A percentile compares a stretch with the other conserved stretches of the same genome.
phyloP scores from a whole-genome alignment of 2,113 vertebrate genomes.

The Chloropsis hardwickii region DNA sequence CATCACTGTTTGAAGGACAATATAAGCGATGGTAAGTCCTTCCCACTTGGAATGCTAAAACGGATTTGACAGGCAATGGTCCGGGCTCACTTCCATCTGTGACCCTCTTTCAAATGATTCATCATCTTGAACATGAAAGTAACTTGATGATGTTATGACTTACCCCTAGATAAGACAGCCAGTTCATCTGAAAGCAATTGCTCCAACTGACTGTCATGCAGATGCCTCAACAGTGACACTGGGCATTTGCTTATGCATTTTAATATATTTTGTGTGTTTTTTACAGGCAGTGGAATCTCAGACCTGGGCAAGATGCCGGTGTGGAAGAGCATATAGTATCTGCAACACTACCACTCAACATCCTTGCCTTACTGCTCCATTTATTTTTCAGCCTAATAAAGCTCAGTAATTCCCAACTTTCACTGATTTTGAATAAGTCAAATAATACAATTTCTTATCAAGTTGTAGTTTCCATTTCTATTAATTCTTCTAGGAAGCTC shows the following conservation, averaged over 20 bases:
- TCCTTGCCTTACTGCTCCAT: background rate
- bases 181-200: background rate
- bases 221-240: background rate
- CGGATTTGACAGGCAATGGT: background rate
- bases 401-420: background rate
- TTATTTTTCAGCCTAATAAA: background rate
- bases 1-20: background rate
- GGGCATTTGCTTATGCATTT: background rate
- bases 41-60: background rate
- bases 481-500: background rate
- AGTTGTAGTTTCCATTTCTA: background rate
- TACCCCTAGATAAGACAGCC: background rate
- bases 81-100: background rate
- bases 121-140: background rate
- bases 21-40: background rate
- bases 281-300: background rate
- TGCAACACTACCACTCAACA: background rate
- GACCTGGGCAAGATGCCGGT: background rate
- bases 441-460: background rate
- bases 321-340: background rate
- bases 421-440: background rate
- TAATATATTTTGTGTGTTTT: background rate
- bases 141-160: background rate
- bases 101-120: background rate
- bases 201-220: background rate